Evolutionary conservation across 2,113 vertebrate species (phyloP).

Genomic region (Accipiter cooperii): DNA sequence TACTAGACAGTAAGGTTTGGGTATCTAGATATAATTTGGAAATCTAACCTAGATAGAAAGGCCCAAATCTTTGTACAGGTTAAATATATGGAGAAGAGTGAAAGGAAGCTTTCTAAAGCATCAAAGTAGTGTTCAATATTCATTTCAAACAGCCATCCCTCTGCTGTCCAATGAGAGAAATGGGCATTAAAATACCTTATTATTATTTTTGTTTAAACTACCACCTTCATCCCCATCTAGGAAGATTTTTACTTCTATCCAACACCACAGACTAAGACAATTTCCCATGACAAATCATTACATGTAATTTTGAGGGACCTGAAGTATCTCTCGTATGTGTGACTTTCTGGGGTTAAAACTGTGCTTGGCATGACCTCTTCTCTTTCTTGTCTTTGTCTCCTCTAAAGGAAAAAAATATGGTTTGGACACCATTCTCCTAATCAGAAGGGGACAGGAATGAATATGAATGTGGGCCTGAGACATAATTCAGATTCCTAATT

Average conservation of each 20-base stretch:
- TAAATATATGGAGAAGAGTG: not conserved
- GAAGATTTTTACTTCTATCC: not conserved
- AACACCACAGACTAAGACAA: not conserved
- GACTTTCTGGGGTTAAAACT: not conserved
- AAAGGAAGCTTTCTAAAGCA: not conserved
- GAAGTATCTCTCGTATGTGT: fast-evolving
- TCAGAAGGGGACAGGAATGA: not conserved
- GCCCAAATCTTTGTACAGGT: not conserved
- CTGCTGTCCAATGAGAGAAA: not conserved
- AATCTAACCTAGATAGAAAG: not conserved
- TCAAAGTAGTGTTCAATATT: not conserved
- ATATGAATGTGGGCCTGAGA: not conserved
- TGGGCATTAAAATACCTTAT: not conserved
- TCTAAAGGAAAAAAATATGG: not conserved
- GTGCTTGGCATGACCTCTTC: fast-evolving
- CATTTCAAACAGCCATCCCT: not conserved
- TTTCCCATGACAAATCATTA: not conserved
- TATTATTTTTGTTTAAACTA: not conserved
- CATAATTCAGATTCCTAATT: not conserved
- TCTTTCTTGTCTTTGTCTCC: not conserved
- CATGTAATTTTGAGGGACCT: fast-evolving
- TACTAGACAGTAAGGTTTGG: not conserved
- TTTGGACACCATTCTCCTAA: not conserved
- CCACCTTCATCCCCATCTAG: not conserved
- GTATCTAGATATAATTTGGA: not conserved